A percentile compares a stretch with the other conserved stretches of the same genome.
Conservation (phyloP, 1,140 invertebrate species). For the Halesus radiatus region DNA sequence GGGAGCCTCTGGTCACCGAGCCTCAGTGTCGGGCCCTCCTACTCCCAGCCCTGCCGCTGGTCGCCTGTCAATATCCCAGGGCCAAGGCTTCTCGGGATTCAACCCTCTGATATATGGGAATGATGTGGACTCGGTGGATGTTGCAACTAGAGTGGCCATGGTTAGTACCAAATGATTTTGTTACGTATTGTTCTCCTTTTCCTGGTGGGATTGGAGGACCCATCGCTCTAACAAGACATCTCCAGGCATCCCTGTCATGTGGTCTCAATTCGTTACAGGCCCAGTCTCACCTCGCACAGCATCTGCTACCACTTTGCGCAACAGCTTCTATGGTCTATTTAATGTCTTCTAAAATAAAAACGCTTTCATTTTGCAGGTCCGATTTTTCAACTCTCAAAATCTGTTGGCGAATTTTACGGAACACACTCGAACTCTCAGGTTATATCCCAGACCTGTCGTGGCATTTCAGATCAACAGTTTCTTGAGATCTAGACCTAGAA, state of each 20-base stretch:
- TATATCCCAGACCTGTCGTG: slow-evolving; percentile 98
- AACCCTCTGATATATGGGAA: slow-evolving; percentile 96
- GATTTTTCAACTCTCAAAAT: slow-evolving; percentile 98
- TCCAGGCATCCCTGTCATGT: too few relatives aligned
- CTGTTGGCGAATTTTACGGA: slow-evolving; percentile 97
- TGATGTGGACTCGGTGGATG: slow-evolving; percentile 97
- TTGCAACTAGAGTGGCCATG: slow-evolving; percentile 99
- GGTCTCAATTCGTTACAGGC: too few relatives aligned
- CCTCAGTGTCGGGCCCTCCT: slow-evolving; percentile 33
- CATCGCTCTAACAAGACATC: too few relatives aligned
- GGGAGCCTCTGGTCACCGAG: slow-evolving; percentile 19
- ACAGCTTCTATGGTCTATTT: too few relatives aligned
- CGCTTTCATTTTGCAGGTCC: slow-evolving; percentile 75
- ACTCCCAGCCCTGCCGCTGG: slow-evolving; percentile 56
- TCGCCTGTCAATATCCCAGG: slow-evolving; percentile 61
- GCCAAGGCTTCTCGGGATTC: slow-evolving; percentile 67
- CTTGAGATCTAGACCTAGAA: slow-evolving; percentile 89
- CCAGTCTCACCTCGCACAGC: too few relatives aligned
- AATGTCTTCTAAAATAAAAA: too few relatives aligned
- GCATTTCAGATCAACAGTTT: slow-evolving; percentile 99
- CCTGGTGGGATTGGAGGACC: too few relatives aligned
- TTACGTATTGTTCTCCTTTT: slow-evolving; percentile 47
- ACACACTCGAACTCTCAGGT: slow-evolving; percentile 94
- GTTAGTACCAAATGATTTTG: slow-evolving; percentile 70
- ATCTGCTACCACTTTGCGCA: too few relatives aligned